These are phyloP conservation scores for Apis mellifera DNA, from an alignment of 1,140 invertebrate species.

Conservation along the genomic window Amel_HAv3.1 CM009946.2:4649501-4650000, in stretches of 20 bases:
- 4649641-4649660: background rate
- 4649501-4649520: slow-evolving; percentile 92
- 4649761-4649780: slow-evolving; percentile 88
- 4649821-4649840: slow-evolving; percentile 88
- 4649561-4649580: slow-evolving; percentile 92
- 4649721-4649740: slow-evolving; percentile 89
- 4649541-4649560: slow-evolving; percentile 89
- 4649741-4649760: slow-evolving; percentile 81
- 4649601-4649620: slow-evolving; percentile 85
- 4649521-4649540: slow-evolving; percentile 88
- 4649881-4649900: slow-evolving; percentile 15
- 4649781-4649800: slow-evolving; percentile 94
- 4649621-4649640: background rate
- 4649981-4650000: slow-evolving; percentile 92
- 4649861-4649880: slow-evolving; percentile 89
- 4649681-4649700: slow-evolving; percentile 93
- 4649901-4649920: background rate
- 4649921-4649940: slow-evolving; percentile 59
- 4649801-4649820: slow-evolving; percentile 90
- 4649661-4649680: slow-evolving; percentile 71
- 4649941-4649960: slow-evolving; percentile 91
- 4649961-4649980: slow-evolving; percentile 85
- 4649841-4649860: slow-evolving; percentile 89
- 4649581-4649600: slow-evolving; percentile 92
- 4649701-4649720: slow-evolving; percentile 93